These are phyloP conservation scores for Deladenus siricidicola DNA, from an alignment of 2,888 invertebrate species.

Conservation along the genomic window DNA sequence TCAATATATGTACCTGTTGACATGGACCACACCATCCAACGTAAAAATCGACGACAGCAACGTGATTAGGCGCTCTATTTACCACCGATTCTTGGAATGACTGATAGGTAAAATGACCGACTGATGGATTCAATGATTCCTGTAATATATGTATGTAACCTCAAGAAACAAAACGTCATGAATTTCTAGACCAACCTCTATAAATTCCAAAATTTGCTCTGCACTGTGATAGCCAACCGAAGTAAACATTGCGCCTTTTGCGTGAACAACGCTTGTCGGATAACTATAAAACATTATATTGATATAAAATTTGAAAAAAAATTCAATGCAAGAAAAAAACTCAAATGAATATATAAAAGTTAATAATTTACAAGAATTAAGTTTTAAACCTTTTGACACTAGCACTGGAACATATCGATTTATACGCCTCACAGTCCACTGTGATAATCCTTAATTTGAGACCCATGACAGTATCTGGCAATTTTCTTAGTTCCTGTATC, in stretches of 20 bases:
- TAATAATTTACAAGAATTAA: too few species aligned
- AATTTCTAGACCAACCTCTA: slow-evolving; percentile 56
- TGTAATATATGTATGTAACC: slow-evolving; percentile 12
- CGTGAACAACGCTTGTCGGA: slow-evolving; percentile 67
- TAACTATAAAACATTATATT: slow-evolving; percentile 57
- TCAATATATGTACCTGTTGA: slow-evolving; percentile 56
- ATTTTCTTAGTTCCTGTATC: slow-evolving; percentile 65
- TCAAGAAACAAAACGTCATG: neutral
- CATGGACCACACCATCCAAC: slow-evolving; percentile 69
- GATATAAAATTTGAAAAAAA: neutral
- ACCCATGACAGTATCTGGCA: slow-evolving; percentile 58
- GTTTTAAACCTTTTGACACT: slow-evolving; percentile 35
- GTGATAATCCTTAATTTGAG: slow-evolving; percentile 30
- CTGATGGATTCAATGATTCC: slow-evolving; percentile 57
- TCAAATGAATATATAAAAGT: neutral
- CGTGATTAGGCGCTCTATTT: slow-evolving; percentile 58
- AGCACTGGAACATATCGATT: slow-evolving; percentile 37
- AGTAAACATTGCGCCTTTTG: slow-evolving; percentile 59
- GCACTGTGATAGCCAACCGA: slow-evolving; percentile 63
- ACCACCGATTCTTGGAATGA: slow-evolving; percentile 60
- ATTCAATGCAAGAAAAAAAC: neutral
- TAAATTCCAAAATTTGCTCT: slow-evolving; percentile 63
- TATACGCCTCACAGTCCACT: slow-evolving; percentile 43
- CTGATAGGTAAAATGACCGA: slow-evolving; percentile 60
- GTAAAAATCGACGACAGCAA: slow-evolving; percentile 64